These are phyloP conservation scores for Labeo rohita DNA, from an alignment of 2,113 vertebrate species.

Conservation along the genomic window DNA sequence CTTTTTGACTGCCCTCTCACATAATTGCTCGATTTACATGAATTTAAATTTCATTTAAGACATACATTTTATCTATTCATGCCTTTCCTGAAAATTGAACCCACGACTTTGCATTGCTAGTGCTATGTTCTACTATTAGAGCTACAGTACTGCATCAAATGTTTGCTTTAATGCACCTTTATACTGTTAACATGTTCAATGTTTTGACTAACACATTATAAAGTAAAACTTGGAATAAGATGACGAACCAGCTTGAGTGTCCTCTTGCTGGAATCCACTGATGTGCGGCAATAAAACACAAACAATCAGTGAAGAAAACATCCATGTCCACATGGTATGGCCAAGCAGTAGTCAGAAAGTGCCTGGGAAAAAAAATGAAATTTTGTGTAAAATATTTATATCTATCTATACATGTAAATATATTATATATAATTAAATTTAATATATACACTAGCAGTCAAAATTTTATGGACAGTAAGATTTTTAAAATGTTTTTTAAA, in stretches of 20 bases:
- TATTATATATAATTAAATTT: not conserved
- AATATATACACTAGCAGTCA: no score
- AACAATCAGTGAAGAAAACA: slow-evolving; percentile 32
- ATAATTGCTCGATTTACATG: not conserved
- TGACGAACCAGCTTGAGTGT: slow-evolving; percentile 60
- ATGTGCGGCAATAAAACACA: slow-evolving; percentile 38
- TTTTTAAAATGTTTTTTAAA: no score
- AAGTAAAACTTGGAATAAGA: not conserved
- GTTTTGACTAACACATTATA: not conserved
- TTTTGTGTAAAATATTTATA: not conserved
- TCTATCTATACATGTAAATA: no score
- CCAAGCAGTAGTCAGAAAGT: not conserved
- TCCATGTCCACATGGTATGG: slow-evolving; percentile 56
- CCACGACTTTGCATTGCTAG: not conserved
- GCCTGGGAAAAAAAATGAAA: not conserved
- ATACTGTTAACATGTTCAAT: slow-evolving; percentile 5
- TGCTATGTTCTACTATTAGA: not conserved
- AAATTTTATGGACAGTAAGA: no score
- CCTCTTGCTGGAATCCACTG: slow-evolving; percentile 47
- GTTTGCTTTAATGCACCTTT: not conserved
- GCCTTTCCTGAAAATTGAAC: not conserved
- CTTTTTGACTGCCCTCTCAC: not conserved
- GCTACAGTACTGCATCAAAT: not conserved
- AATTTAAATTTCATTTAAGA: no score
- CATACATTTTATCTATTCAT: not conserved